A percentile compares a stretch with the other conserved stretches of the same genome.
phyloP scores from a whole-genome alignment of 2,797 vertebrate species.

The Telmatherina bonti region DNA sequence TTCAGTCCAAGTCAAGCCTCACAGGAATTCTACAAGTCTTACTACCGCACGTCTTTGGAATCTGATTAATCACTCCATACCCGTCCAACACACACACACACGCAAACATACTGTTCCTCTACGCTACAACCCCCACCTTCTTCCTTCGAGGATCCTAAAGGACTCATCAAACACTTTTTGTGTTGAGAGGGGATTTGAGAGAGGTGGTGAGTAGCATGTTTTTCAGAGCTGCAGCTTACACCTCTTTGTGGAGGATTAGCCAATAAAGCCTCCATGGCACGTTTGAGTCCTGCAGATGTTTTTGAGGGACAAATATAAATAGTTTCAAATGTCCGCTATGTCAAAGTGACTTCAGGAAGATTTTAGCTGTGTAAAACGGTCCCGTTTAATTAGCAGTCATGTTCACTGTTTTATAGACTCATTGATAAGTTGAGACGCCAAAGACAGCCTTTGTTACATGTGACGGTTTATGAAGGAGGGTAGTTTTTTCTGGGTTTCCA shows the following conservation, averaged over 20 bases:
- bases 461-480: conserved; percentile 3
- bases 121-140: conserved; percentile 33
- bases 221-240: conserved; percentile 61
- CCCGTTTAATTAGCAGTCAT: neutral
- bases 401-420: neutral
- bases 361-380: neutral
- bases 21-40: conserved; percentile 91
- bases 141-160: conserved; percentile 82
- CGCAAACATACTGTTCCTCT: conserved; percentile 23
- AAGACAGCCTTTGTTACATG: no score
- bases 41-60: conserved; percentile 89
- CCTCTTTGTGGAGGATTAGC: conserved; percentile 42
- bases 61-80: conserved; percentile 93
- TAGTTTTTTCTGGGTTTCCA: neutral
- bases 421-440: neutral
- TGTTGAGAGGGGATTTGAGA: conserved; percentile 59
- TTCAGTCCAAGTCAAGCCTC: conserved; percentile 69
- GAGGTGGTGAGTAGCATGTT: conserved; percentile 69
- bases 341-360: conserved; percentile 28
- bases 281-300: conserved; percentile 36
- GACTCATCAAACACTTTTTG: conserved; percentile 85
- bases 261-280: conserved; percentile 24
- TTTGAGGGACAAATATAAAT: conserved; percentile 15
- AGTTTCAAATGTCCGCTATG: conserved; percentile 13
- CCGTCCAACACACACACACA: conserved; percentile 35